Percentiles rank a stretch among this genome's conserved stretches.
These are phyloP conservation scores for Sinella curviseta DNA, from an alignment of 1,140 invertebrate genomes.

Conservation along the genomic window DNA sequence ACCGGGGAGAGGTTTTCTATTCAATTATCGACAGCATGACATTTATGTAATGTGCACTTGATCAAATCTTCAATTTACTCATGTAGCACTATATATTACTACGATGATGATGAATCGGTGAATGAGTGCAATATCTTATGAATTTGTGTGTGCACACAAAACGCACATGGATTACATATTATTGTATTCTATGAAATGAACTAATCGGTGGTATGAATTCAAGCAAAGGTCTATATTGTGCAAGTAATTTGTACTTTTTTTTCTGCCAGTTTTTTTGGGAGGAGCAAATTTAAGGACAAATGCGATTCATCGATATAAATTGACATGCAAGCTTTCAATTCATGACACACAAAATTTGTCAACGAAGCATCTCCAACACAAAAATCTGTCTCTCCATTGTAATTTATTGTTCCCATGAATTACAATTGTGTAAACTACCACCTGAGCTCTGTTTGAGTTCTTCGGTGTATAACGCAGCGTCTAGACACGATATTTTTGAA, in stretches of 20 bases:
- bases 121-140: too few species aligned
- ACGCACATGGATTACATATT: neutral
- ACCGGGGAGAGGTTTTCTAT: neutral
- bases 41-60: too few species aligned
- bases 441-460: neutral
- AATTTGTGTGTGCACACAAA: neutral
- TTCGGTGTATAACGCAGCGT: neutral
- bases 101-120: too few species aligned
- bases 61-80: too few species aligned
- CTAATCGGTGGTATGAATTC: neutral
- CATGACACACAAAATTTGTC: conserved; percentile 15
- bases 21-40: neutral
- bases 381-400: neutral
- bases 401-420: neutral
- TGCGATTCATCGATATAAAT: conserved; percentile 13
- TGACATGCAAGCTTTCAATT: conserved; percentile 21
- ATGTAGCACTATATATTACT: too few species aligned
- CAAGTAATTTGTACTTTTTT: neutral
- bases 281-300: conserved; percentile 16
- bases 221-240: conserved; percentile 1
- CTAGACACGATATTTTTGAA: neutral
- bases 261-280: neutral
- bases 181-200: neutral
- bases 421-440: neutral
- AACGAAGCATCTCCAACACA: neutral